Evolutionary conservation across 2,113 vertebrate species (phyloP).

Genomic region (Sterna hirundo): DNA sequence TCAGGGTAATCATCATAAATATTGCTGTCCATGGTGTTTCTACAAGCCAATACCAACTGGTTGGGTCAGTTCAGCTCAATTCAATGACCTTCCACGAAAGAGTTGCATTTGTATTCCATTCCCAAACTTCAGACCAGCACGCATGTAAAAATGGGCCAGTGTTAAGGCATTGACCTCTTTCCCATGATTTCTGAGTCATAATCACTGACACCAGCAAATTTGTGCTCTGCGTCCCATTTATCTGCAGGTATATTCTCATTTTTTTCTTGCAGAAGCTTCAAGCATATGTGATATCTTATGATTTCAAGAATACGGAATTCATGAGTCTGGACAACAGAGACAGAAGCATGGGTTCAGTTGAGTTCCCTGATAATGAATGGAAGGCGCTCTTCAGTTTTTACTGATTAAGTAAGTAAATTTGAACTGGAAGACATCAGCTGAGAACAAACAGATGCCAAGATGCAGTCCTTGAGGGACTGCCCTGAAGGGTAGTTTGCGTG

Average conservation of each 20-base stretch:
- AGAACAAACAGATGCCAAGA: neutral
- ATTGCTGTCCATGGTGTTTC: neutral
- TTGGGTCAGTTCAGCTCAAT: slow-evolving; percentile 23
- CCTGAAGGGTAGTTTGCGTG: neutral
- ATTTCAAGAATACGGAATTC: neutral
- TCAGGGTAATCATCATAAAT: slow-evolving; percentile 46
- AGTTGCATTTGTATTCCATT: neutral
- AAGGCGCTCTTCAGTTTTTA: neutral
- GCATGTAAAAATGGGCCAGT: neutral
- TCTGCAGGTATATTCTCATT: neutral
- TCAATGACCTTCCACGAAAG: slow-evolving; percentile 25
- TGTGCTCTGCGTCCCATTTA: neutral
- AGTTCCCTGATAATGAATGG: neutral
- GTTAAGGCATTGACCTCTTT: neutral
- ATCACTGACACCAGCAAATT: neutral
- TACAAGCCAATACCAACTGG: slow-evolving; percentile 15
- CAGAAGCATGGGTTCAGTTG: neutral
- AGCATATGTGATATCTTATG: neutral
- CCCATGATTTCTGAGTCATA: slow-evolving; percentile 4
- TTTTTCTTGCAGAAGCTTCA: neutral
- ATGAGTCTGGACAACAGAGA: neutral
- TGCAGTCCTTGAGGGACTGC: neutral
- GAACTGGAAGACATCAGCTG: neutral
- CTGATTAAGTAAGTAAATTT: neutral
- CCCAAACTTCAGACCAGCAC: neutral